phyloP scores from a whole-genome alignment of 2,113 vertebrate genomes.

The Dipodomys stephensi region DNA sequence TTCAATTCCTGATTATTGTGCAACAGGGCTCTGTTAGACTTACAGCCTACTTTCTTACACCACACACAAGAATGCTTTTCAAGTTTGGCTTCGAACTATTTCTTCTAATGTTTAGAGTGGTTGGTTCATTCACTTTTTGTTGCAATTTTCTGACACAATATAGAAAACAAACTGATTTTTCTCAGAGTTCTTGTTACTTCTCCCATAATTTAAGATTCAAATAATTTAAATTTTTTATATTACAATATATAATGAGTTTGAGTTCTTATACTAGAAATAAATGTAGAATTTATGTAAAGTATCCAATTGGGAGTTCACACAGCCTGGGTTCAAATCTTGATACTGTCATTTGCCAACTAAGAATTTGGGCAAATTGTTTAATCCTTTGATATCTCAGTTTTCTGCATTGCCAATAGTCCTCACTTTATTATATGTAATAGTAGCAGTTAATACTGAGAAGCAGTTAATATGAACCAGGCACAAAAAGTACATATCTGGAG shows the following conservation, averaged over 20 bases:
- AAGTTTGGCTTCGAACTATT: conserved; percentile 57
- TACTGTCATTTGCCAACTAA: neutral
- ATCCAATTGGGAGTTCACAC: neutral
- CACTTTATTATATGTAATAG: neutral
- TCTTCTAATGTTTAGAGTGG: conserved; percentile 42
- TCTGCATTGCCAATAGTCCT: neutral
- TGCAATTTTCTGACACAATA: conserved; percentile 26
- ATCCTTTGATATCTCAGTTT: neutral
- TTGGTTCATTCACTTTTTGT: conserved; percentile 38
- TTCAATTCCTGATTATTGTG: conserved; percentile 27
- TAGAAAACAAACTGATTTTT: conserved; percentile 42
- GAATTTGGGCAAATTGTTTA: neutral
- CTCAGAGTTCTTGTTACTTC: neutral
- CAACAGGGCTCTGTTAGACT: conserved; percentile 28
- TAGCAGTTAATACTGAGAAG: neutral
- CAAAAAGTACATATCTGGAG: neutral
- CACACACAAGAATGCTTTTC: conserved; percentile 47
- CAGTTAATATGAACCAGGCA: neutral
- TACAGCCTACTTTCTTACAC: conserved; percentile 52
- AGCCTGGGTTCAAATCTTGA: neutral
- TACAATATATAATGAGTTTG: neutral
- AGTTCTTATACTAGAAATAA: conserved; percentile 18
- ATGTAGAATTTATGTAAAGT: conserved; percentile 15
- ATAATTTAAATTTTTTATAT: neutral
- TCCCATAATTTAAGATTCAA: neutral